Evolutionary conservation across 2,888 invertebrate species (phyloP).

Genomic region (Lepidochitona cinerea): DNA sequence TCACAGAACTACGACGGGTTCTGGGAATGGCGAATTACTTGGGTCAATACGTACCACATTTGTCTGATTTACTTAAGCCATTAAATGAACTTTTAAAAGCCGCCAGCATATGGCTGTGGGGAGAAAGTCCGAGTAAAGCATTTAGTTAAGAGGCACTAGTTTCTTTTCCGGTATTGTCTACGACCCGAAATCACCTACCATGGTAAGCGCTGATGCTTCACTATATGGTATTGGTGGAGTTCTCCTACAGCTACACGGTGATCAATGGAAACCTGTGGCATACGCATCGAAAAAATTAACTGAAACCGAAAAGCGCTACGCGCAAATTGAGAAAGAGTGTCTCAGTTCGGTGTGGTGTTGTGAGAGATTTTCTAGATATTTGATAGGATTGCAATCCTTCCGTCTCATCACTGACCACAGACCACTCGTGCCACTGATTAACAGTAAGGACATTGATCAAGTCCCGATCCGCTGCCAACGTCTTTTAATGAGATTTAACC

Average conservation of each 20-base stretch:
- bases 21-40: too few relatives aligned
- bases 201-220: constrained; percentile 39
- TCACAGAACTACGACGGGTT: too few relatives aligned
- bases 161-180: constrained; percentile 34
- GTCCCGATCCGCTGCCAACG: constrained; percentile 22
- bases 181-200: constrained; percentile 29
- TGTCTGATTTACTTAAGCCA: too few relatives aligned
- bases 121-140: constrained; percentile 21
- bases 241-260: constrained; percentile 27
- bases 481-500: constrained; percentile 17
- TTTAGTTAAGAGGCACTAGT: constrained; percentile 28
- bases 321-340: constrained; percentile 13
- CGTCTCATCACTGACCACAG: constrained; percentile 25
- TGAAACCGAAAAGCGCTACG: constrained; percentile 27
- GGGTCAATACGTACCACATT: too few relatives aligned
- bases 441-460: constrained; percentile 13
- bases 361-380: constrained; percentile 28
- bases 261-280: constrained; percentile 31
- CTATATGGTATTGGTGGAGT: constrained; percentile 40
- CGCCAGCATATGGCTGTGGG: constrained; percentile 29
- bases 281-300: constrained; percentile 40
- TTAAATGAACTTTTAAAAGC: constrained; percentile 21
- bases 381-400: constrained; percentile 15
- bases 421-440: constrained; percentile 26
- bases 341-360: constrained; percentile 35